Evolutionary conservation across 53 echinoderm and acorn worm genomes (phyloP), one percentile per base, ranked within the genome.

Genomic region (Arbacia lixula): DNA sequence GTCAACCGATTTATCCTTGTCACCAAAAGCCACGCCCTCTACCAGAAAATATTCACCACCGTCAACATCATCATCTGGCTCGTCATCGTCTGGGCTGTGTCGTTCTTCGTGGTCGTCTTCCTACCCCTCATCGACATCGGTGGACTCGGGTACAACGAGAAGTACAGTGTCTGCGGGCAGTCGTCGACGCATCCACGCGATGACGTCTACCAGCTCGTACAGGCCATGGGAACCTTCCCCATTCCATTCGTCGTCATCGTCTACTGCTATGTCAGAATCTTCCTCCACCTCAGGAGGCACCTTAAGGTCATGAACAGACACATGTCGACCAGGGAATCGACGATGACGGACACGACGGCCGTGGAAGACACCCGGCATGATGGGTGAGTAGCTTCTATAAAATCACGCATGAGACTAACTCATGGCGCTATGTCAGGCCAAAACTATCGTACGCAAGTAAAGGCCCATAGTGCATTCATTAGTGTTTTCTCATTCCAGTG

Each of bases 1-100:
- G 33, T 96, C 26, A 96, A 93, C 84, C 84, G 96, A 2, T 85
- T 91, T 53, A 62, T 85, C 28, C 90, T 96, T 5, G 84, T 96
- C 62, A 96, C 96, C 35, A 77, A 78, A 68, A 79, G 88, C 19
- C 85, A 74, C 36, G 20, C 51, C 49, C 28, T 63, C 17, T 91
- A 89, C 83, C 89, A 75, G 40, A 76, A 54, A 29, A 53, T 90
- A 37, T 96, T 92, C 80, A 93, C 87, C 50, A 76, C 74, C 0
- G 60, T 76, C 41, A 83, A 87, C 53, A 83, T 96, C 36, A 27
- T 87, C 28, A 73, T 61, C 34, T 91, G 93, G 95, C 53, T 95
- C 60, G 36, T 41, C 9, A 49, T 88, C 17, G 74, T 81, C 34
- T 95, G 95, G 93, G 36, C 89, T 6, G 24, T 85, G 22, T 65